Evolutionary conservation across 2,113 vertebrate genomes (phyloP).

Genomic region (Brienomyrus longianalis): DNA sequence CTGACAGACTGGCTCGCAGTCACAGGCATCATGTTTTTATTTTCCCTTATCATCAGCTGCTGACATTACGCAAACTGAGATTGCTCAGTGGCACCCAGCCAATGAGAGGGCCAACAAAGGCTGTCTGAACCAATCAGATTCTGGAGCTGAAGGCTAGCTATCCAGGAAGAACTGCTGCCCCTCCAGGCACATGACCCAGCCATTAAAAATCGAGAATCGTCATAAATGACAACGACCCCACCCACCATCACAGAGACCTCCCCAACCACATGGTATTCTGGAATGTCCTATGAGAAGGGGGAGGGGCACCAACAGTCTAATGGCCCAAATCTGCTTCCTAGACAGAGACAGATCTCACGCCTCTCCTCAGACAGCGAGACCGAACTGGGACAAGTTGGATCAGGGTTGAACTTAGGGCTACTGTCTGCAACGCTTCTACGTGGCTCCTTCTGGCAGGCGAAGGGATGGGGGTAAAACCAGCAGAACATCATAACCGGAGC

Average conservation of each 20-base stretch:
- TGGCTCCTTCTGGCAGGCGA: constrained; percentile 8
- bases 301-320: constrained; percentile 41
- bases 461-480: constrained; percentile 31
- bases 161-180: constrained; percentile 20
- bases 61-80: constrained; percentile 22
- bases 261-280: constrained; percentile 29
- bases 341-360: constrained; percentile 48
- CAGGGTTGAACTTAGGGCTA: background rate
- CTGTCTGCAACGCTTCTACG: constrained; percentile 21
- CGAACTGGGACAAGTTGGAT: background rate
- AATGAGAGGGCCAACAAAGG: constrained; percentile 28
- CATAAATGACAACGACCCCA: constrained; percentile 25
- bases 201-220: background rate
- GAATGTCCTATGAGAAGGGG: constrained; percentile 39
- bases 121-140: constrained; percentile 16
- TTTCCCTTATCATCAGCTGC: constrained; percentile 25
- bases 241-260: background rate
- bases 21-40: constrained; percentile 24
- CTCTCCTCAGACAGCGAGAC: constrained; percentile 31
- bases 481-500: constrained; percentile 36
- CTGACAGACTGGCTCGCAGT: constrained; percentile 27
- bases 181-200: background rate
- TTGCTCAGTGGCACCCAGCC: constrained; percentile 33
- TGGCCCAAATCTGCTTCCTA: constrained; percentile 39
- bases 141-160: background rate